A percentile compares a stretch with the other conserved stretches of the same genome.
Evolutionary conservation across 2,888 invertebrate genomes (phyloP).

Genomic region (Lepidonotus clava): DNA sequence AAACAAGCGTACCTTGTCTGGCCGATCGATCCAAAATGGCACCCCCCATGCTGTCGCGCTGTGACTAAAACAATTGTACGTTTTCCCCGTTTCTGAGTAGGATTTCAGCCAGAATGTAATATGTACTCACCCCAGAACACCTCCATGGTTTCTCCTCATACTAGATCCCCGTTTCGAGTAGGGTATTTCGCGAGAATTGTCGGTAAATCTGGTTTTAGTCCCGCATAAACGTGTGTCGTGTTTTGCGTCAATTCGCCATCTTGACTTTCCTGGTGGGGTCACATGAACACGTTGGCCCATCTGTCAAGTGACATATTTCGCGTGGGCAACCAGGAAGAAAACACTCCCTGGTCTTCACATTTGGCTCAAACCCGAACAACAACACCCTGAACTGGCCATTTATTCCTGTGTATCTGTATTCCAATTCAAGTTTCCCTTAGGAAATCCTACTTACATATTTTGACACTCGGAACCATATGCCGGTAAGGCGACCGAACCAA

Average conservation of each 20-base stretch:
- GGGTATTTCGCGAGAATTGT: neutral
- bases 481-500: slow-evolving; percentile 29
- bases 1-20: slow-evolving; percentile 25
- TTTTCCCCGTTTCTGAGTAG: neutral
- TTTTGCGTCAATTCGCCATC: slow-evolving; percentile 40
- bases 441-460: slow-evolving; percentile 50
- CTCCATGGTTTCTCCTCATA: slow-evolving; percentile 11
- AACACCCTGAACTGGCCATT: neutral
- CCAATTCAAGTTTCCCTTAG: neutral
- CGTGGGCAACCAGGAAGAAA: neutral
- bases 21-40: slow-evolving; percentile 21
- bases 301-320: slow-evolving; percentile 39
- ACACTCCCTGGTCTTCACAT: neutral
- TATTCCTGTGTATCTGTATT: neutral
- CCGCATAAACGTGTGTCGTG: neutral
- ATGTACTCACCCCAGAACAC: slow-evolving; percentile 2
- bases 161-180: neutral
- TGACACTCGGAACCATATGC: slow-evolving; percentile 51
- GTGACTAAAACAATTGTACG: neutral
- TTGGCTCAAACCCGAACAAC: too few species aligned
- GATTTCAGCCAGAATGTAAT: neutral
- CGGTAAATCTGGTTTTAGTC: slow-evolving; percentile 1
- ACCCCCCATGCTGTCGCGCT: neutral
- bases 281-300: slow-evolving; percentile 46
- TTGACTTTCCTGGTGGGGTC: slow-evolving; percentile 45